phyloP scores from a whole-genome alignment of 2,797 vertebrate genomes.

The Sebastolobus alascanus region DNA sequence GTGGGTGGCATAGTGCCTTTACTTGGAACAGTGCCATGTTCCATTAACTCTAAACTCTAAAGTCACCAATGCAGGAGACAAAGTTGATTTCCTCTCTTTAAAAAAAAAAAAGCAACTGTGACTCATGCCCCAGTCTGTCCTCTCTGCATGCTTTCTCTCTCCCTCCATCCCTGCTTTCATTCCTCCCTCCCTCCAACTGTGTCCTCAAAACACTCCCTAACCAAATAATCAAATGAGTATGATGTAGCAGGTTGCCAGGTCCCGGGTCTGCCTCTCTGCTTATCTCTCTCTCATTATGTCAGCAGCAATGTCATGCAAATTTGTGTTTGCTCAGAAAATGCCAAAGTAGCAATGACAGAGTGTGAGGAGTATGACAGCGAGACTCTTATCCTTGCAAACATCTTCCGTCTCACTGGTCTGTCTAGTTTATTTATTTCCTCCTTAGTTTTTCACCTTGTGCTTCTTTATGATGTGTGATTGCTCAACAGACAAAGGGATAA shows the following conservation, averaged over 20 bases:
- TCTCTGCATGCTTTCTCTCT: background rate
- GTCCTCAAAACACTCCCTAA: constrained; percentile 35
- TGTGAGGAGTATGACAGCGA: background rate
- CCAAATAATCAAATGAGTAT: constrained; percentile 60
- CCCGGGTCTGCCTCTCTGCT: constrained; percentile 16
- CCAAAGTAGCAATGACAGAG: constrained; percentile 16
- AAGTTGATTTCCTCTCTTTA: constrained; percentile 39
- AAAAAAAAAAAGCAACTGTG: constrained; percentile 34
- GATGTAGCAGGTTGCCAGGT: constrained; percentile 55
- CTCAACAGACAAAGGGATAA: background rate
- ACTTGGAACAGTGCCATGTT: constrained; percentile 40
- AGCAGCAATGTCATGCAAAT: constrained; percentile 48
- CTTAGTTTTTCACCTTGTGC: background rate
- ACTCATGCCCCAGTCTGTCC: constrained; percentile 37
- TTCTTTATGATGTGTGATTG: background rate
- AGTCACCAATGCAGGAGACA: constrained; percentile 33
- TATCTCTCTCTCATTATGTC: constrained; percentile 56
- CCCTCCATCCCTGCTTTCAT: background rate
- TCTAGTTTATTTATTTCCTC: background rate
- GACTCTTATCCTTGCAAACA: background rate
- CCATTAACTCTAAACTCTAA: constrained; percentile 34
- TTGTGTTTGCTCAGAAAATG: constrained; percentile 25
- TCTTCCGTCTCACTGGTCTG: background rate
- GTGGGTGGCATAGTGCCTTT: constrained; percentile 6
- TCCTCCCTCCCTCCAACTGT: background rate